These are phyloP conservation scores for Seriola aureovittata DNA, from an alignment of 2,113 vertebrate species.

Conservation along the genomic window DNA sequence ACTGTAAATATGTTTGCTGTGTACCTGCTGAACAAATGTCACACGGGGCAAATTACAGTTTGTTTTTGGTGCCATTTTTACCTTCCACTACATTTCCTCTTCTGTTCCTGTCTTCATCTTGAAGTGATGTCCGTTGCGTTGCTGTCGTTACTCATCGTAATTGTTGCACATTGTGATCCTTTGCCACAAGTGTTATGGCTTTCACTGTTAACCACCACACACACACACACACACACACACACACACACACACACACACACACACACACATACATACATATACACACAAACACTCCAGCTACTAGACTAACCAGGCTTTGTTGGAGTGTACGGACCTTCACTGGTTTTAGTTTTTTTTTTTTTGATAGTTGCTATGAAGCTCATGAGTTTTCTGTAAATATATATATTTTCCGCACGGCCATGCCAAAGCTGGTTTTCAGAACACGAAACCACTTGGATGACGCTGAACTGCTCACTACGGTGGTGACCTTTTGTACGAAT, in stretches of 20 bases:
- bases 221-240: constrained; percentile 31
- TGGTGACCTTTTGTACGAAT: constrained; percentile 70
- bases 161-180: constrained; percentile 55
- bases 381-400: constrained; percentile 22
- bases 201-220: constrained; percentile 71
- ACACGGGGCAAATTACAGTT: not conserved
- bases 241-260: constrained; percentile 34
- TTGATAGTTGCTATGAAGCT: constrained; percentile 38
- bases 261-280: constrained; percentile 31
- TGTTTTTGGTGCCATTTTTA: not conserved
- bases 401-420: constrained; percentile 44
- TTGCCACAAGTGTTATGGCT: constrained; percentile 75
- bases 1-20: not conserved
- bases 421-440: constrained; percentile 65
- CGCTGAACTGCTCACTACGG: constrained; percentile 36
- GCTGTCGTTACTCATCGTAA: constrained; percentile 35
- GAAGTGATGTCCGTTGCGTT: constrained; percentile 13
- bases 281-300: constrained; percentile 32
- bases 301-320: constrained; percentile 31
- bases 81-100: not conserved
- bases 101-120: constrained; percentile 12
- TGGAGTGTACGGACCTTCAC: constrained; percentile 52
- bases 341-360: constrained; percentile 32
- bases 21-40: constrained; percentile 25
- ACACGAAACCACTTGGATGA: constrained; percentile 29